phyloP scores from a whole-genome alignment of 1,140 invertebrate species.

The Scaptomyza graminum region DNA sequence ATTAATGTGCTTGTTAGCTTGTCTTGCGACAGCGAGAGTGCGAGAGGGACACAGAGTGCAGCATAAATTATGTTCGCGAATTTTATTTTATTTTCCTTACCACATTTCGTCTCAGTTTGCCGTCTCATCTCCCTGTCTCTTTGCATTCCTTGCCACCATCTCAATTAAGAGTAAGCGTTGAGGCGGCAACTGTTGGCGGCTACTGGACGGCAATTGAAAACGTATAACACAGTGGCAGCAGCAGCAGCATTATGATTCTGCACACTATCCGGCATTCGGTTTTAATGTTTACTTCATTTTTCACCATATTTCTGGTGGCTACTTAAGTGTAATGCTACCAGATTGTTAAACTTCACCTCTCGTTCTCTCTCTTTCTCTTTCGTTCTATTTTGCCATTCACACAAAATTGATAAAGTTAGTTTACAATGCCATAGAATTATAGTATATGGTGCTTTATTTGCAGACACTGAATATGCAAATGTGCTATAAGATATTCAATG shows the following conservation, averaged over 20 bases:
- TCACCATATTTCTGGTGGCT: not conserved
- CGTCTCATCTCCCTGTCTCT: not conserved
- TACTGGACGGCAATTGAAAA: conserved; percentile 7
- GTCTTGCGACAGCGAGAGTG: not conserved
- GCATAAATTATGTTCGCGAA: conserved; percentile 64
- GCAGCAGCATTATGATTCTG: not conserved
- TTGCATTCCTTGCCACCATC: conserved; percentile 25
- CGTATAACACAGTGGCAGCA: not conserved
- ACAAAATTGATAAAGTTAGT: too few relatives aligned
- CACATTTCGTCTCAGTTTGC: not conserved
- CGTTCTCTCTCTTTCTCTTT: too few relatives aligned
- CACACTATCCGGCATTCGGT: not conserved
- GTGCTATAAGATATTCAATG: too few relatives aligned
- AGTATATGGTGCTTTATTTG: too few relatives aligned
- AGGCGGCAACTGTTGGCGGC: conserved; percentile 34
- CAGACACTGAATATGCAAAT: too few relatives aligned
- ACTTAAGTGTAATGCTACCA: conserved; percentile 1
- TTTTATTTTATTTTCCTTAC: conserved; percentile 34
- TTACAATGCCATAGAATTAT: too few relatives aligned
- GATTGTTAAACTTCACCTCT: not conserved
- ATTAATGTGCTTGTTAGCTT: conserved; percentile 76
- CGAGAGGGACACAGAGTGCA: not conserved
- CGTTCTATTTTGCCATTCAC: not conserved
- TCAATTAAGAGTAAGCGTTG: conserved; percentile 64
- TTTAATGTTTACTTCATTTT: not conserved